Conservation (phyloP, 1,140 invertebrate species). For the Brachionus sp. region DNA sequence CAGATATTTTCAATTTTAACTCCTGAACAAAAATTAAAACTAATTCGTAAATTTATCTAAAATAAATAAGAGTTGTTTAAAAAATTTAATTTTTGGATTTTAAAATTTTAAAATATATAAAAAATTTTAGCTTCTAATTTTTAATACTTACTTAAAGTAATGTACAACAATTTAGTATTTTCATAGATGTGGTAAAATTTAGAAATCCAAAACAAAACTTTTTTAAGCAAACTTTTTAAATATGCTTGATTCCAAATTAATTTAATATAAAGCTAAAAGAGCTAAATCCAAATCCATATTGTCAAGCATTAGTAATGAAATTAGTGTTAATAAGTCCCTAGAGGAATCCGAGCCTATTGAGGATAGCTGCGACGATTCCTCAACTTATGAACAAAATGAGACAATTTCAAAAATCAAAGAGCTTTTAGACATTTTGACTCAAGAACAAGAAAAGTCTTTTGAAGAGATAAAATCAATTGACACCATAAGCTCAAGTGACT, state of each 20-base stretch:
- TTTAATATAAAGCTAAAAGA: background rate
- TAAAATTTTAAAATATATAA: too few species aligned
- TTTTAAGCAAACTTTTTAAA: too few species aligned
- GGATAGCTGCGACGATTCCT: background rate
- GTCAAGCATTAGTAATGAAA: background rate
- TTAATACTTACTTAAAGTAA: too few species aligned
- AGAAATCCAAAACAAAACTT: too few species aligned
- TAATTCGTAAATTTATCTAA: conserved; percentile 15
- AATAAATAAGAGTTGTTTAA: too few species aligned
- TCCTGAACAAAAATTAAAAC: conserved; percentile 23
- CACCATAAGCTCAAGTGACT: conserved; percentile 10
- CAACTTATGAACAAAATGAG: background rate
- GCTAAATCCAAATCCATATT: conserved; percentile 20
- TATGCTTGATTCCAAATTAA: background rate
- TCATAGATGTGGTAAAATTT: too few species aligned
- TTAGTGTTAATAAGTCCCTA: background rate
- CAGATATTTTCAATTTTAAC: conserved; percentile 23
- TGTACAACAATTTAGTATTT: too few species aligned
- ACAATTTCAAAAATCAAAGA: conserved; percentile 29
- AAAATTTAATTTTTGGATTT: too few species aligned
- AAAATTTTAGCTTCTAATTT: too few species aligned
- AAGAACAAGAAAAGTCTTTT: background rate
- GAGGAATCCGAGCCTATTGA: background rate
- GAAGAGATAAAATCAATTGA: background rate
- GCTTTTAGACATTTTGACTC: background rate